Percentiles rank a stretch among this genome's conserved stretches.
Evolutionary conservation across 2,797 vertebrate species (phyloP).

Genomic region (Thamnophis elegans): DNA sequence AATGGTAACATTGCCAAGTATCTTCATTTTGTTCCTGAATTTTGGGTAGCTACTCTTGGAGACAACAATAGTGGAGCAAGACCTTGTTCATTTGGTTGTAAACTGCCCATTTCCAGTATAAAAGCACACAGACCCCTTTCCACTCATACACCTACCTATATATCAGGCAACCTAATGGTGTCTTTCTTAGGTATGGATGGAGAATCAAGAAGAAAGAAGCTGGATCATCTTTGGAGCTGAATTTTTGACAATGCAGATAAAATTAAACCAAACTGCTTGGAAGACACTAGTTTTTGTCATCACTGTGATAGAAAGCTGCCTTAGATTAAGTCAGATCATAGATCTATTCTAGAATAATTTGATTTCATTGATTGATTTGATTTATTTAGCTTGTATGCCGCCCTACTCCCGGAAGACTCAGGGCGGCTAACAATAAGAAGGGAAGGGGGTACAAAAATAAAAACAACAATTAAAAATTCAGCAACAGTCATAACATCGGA

Average conservation of each 20-base stretch:
- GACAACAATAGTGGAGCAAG: neutral
- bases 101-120: neutral
- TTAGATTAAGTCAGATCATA: neutral
- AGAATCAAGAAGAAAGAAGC: neutral
- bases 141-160: neutral
- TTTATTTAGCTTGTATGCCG: too few species aligned
- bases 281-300: neutral
- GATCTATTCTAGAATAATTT: neutral
- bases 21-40: neutral
- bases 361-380: too few species aligned
- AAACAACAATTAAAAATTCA: too few species aligned
- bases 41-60: neutral
- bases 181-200: neutral
- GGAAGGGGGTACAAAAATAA: too few species aligned
- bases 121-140: too few species aligned
- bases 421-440: too few species aligned
- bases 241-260: neutral
- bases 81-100: neutral
- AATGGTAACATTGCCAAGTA: neutral
- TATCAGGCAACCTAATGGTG: neutral
- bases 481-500: too few species aligned
- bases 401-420: too few species aligned
- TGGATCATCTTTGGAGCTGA: neutral
- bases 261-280: conserved; percentile 21
- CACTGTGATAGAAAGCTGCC: neutral